phyloP scores from a whole-genome alignment of 2,113 vertebrate species.

The Haemorhous mexicanus region DNA sequence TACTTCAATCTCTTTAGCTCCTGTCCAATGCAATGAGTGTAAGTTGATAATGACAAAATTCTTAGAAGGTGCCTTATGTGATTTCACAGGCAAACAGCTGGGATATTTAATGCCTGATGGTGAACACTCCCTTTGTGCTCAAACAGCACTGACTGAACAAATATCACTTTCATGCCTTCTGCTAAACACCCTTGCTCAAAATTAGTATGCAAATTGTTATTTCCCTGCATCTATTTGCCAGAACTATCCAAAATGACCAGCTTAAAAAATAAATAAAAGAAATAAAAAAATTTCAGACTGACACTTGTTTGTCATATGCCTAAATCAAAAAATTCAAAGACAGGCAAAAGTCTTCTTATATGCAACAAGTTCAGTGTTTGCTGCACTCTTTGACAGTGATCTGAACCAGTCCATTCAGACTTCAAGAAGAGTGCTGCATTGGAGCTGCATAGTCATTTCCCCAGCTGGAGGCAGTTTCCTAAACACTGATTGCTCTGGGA shows the following conservation, averaged over 20 bases:
- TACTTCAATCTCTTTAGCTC: background rate
- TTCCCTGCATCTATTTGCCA: background rate
- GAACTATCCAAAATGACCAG: background rate
- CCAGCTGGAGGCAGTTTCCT: background rate
- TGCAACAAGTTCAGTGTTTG: accelerated
- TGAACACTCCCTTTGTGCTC: background rate
- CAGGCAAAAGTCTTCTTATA: background rate
- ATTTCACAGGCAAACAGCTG: background rate
- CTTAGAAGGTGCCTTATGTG: background rate
- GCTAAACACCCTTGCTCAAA: background rate
- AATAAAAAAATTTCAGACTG: background rate
- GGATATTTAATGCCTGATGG: background rate
- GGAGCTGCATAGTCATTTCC: background rate
- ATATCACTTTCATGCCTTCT: background rate
- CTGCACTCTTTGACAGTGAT: background rate
- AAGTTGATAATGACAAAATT: background rate
- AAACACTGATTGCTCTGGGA: background rate
- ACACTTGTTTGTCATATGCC: background rate
- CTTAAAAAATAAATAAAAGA: background rate
- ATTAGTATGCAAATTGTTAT: background rate
- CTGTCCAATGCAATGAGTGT: background rate
- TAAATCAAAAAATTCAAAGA: background rate
- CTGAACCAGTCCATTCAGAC: background rate
- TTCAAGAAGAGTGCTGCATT: background rate
- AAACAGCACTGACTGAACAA: background rate